Conservation (phyloP, 2,797 vertebrate genomes). For the Luscinia luscinia region DNA sequence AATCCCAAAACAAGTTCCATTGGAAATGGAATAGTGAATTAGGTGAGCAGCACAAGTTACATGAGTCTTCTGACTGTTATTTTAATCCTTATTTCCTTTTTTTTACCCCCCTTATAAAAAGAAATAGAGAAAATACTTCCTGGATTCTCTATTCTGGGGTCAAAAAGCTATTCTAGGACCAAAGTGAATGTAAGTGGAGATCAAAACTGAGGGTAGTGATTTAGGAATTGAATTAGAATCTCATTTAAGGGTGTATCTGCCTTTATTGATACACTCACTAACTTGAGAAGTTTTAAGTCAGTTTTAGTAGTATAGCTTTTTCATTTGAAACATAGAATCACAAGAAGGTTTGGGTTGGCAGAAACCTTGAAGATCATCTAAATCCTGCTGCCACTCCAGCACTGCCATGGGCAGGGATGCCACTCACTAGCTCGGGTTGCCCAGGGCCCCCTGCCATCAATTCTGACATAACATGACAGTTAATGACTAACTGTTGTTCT, state of each 20-base stretch:
- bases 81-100: background rate
- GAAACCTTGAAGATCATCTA: background rate
- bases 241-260: background rate
- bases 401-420: accelerated
- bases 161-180: background rate
- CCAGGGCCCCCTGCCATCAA: background rate
- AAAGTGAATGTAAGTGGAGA: background rate
- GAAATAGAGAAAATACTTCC: background rate
- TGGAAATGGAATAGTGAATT: background rate
- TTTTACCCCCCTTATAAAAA: background rate
- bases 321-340: background rate
- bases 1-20: background rate
- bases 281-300: background rate
- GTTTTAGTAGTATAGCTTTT: background rate
- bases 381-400: background rate
- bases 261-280: background rate
- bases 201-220: background rate
- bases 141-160: background rate
- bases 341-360: background rate
- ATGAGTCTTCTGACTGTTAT: background rate
- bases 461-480: background rate
- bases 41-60: background rate
- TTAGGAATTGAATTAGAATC: background rate
- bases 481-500: background rate
- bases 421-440: background rate